Evolutionary conservation across 2,113 vertebrate species (phyloP).

Genomic region (Lonchura striata): DNA sequence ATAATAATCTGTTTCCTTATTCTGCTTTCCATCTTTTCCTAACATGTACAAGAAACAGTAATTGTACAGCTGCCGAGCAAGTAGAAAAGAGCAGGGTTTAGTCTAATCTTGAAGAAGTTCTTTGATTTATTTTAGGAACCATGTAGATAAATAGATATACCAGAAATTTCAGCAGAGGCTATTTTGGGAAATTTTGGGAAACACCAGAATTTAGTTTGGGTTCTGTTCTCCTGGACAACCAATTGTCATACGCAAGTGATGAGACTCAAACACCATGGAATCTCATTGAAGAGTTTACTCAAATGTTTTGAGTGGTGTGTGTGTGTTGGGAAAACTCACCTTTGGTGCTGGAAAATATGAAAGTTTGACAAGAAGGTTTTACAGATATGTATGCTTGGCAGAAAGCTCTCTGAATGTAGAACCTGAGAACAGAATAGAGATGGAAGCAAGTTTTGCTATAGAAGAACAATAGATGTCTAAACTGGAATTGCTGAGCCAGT

Average conservation of each 20-base stretch:
- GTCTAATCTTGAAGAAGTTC: background rate
- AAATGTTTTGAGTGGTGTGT: background rate
- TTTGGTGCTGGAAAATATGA: background rate
- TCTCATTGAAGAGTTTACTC: background rate
- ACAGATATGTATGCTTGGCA: background rate
- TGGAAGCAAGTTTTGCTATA: background rate
- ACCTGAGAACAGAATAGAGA: background rate
- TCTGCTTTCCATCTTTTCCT: background rate
- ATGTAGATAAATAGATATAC: background rate
- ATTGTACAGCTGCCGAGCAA: background rate
- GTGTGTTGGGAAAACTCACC: background rate
- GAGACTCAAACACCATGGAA: background rate
- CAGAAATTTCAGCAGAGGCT: background rate
- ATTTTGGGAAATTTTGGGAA: background rate
- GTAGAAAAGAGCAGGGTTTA: background rate
- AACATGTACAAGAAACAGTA: background rate
- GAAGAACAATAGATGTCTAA: background rate
- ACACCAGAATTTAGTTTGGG: background rate
- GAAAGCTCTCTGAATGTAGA: background rate
- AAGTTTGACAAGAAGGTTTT: background rate
- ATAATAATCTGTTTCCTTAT: background rate
- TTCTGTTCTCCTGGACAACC: background rate
- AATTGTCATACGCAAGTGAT: background rate
- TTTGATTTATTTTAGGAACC: background rate
- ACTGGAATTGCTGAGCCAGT: background rate